Conservation (phyloP, 2,113 vertebrate genomes). For the Stigmatopora nigra region DNA sequence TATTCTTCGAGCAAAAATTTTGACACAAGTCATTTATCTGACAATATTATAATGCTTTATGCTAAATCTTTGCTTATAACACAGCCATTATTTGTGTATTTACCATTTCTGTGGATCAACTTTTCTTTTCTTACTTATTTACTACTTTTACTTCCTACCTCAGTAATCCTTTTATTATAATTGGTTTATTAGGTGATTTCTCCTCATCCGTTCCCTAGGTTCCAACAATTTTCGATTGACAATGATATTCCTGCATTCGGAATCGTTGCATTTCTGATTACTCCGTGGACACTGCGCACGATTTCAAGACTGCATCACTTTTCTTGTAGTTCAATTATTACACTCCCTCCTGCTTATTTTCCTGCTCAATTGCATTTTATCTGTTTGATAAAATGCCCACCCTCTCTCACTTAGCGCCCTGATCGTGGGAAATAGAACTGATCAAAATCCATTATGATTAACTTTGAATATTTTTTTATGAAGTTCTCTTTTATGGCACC, state of each 20-base stretch:
- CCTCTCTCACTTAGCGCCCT: constrained; percentile 17
- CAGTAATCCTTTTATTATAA: constrained; percentile 60
- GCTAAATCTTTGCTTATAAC: no score
- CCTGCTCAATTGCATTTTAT: constrained; percentile 15
- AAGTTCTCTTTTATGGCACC: constrained; percentile 50
- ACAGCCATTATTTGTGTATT: no score
- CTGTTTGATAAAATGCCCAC: constrained; percentile 33
- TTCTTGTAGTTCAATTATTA: constrained; percentile 54
- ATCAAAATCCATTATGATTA: constrained; percentile 49
- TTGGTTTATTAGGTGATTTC: constrained; percentile 62
- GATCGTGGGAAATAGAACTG: constrained; percentile 22
- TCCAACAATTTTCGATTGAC: constrained; percentile 54
- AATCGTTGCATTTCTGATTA: constrained; percentile 73
- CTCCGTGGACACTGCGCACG: constrained; percentile 55
- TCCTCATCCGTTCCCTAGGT: constrained; percentile 50
- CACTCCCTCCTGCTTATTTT: constrained; percentile 33
- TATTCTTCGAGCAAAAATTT: no score
- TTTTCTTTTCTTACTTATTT: constrained; percentile 6
- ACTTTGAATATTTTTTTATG: constrained; percentile 40
- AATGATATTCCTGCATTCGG: constrained; percentile 63
- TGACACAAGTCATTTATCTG: no score
- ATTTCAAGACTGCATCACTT: constrained; percentile 30
- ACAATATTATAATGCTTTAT: no score
- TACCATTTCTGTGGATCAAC: constrained; percentile 18
- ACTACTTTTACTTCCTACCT: background rate